Conservation (phyloP, 2,888 invertebrate genomes). For the Coenonympha glycerion region DNA sequence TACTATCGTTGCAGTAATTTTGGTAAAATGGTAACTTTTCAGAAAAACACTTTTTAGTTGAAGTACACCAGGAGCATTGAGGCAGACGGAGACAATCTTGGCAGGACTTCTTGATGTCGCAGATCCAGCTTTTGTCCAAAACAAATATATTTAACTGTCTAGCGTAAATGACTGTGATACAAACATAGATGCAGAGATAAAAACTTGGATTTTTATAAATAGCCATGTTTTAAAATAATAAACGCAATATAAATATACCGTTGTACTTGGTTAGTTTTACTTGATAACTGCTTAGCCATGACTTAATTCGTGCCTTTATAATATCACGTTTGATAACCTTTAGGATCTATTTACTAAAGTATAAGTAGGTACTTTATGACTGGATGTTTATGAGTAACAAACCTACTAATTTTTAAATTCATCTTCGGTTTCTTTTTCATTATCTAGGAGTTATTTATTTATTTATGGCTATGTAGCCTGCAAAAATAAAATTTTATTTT, state of each 20-base stretch:
- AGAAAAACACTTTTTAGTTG: slow-evolving; percentile 55
- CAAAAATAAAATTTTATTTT: too few species aligned
- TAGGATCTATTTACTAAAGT: slow-evolving; percentile 28
- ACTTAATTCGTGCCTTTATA: slow-evolving; percentile 44
- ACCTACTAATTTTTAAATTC: too few species aligned
- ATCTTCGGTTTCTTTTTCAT: too few species aligned
- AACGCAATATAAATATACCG: slow-evolving; percentile 1
- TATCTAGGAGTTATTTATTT: too few species aligned
- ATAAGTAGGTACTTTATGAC: too few species aligned
- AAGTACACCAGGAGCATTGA: slow-evolving; percentile 63
- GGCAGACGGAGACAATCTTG: slow-evolving; percentile 51
- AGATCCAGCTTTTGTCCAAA: slow-evolving; percentile 54
- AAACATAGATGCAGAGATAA: slow-evolving; percentile 28
- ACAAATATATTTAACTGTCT: slow-evolving; percentile 32
- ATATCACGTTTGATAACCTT: slow-evolving; percentile 59
- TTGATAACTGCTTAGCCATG: slow-evolving; percentile 51
- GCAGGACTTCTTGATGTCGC: slow-evolving; percentile 56
- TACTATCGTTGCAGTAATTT: slow-evolving; percentile 46
- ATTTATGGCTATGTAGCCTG: too few species aligned
- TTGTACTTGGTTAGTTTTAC: slow-evolving; percentile 23
- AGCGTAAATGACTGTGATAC: slow-evolving; percentile 29
- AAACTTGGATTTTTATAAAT: slow-evolving; percentile 16
- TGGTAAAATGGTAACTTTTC: slow-evolving; percentile 34
- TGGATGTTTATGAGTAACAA: too few species aligned
- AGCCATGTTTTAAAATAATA: slow-evolving; percentile 9